phyloP scores from a whole-genome alignment of 2,113 vertebrate species.

The Jaculus jaculus region DNA sequence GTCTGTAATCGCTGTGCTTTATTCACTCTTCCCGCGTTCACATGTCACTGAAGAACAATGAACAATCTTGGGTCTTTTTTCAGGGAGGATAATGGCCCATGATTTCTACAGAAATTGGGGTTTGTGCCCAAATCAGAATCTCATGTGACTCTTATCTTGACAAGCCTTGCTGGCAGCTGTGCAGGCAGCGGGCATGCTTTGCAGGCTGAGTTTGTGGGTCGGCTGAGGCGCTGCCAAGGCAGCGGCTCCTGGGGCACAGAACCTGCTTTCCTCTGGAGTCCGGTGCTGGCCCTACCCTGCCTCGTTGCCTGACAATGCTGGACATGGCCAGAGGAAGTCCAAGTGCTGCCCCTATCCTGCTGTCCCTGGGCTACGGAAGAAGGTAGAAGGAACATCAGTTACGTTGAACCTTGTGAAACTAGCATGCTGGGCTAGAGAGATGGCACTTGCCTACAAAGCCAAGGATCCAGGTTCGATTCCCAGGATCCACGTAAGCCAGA shows the following conservation, averaged over 20 bases:
- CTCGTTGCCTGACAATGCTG: accelerated
- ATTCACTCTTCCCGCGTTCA: not conserved
- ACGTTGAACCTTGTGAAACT: no score
- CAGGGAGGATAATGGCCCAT: constrained; percentile 44
- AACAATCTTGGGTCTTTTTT: constrained; percentile 41
- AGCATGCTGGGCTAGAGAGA: no score
- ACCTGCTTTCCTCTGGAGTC: no score
- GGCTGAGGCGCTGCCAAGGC: accelerated
- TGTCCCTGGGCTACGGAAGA: accelerated
- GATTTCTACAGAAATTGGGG: constrained; percentile 52
- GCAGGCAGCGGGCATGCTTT: accelerated
- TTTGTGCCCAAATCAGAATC: constrained; percentile 21
- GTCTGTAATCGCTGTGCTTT: not conserved
- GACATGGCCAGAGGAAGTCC: accelerated
- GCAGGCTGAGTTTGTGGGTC: not conserved
- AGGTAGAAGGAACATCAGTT: not conserved
- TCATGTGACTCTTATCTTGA: not conserved
- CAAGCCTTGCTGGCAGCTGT: not conserved
- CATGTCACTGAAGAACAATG: not conserved
- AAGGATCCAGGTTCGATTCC: no score
- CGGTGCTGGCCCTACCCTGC: no score
- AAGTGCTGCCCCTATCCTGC: accelerated
- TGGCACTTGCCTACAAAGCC: no score
- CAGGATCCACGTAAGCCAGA: no score
- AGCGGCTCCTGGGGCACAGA: accelerated